These are phyloP conservation scores for Copsychus sechellarum DNA, from an alignment of 2,113 vertebrate species.

Conservation along the genomic window DNA sequence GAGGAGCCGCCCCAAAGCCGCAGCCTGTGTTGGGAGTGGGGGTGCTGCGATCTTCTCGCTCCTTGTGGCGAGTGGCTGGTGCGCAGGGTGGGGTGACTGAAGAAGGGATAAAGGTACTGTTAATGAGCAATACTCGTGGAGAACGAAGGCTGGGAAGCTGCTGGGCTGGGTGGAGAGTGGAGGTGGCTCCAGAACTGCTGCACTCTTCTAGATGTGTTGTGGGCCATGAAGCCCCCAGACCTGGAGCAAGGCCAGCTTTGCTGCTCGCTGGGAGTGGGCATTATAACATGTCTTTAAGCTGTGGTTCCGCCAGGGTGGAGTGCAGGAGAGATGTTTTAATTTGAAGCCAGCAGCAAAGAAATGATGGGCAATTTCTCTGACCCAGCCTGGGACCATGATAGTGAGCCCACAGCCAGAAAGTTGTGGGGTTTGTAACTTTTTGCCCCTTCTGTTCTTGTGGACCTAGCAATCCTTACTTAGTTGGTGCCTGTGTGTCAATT, in stretches of 20 bases:
- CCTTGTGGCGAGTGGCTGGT: not conserved
- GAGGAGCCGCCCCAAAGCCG: not conserved
- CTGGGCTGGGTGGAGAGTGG: not conserved
- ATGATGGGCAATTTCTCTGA: too few relatives aligned
- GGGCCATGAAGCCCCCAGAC: not conserved
- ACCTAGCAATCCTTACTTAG: not conserved
- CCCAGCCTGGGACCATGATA: not conserved
- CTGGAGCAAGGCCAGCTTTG: not conserved
- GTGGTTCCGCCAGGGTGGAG: not conserved
- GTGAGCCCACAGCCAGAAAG: rapidly evolving
- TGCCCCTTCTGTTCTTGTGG: not conserved
- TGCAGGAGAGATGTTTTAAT: not conserved
- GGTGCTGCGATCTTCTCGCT: not conserved
- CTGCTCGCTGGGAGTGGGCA: not conserved
- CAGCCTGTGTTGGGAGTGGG: not conserved
- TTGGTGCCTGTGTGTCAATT: not conserved
- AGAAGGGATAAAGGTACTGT: not conserved
- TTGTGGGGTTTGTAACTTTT: not conserved
- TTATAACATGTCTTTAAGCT: not conserved
- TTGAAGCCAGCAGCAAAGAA: not conserved
- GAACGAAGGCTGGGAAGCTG: not conserved
- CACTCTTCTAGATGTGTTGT: not conserved
- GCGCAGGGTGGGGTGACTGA: not conserved
- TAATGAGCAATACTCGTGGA: not conserved
- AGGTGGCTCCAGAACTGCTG: not conserved